These are phyloP conservation scores for Cyprinodon variegatus DNA, from an alignment of 2,113 vertebrate species.

Conservation along the genomic window DNA sequence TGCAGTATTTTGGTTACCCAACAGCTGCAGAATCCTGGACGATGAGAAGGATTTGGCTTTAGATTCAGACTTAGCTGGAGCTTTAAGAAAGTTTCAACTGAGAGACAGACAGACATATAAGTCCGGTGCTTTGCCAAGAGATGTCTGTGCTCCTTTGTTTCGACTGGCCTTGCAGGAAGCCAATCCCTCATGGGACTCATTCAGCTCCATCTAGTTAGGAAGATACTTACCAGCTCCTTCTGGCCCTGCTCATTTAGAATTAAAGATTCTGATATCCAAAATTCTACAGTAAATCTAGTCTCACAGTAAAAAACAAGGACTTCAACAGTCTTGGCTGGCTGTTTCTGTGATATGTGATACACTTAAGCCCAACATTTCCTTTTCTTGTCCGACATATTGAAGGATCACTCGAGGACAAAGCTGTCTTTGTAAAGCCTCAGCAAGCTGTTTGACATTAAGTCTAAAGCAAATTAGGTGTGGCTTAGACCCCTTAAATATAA, in stretches of 20 bases:
- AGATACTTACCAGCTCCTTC: constrained; percentile 52
- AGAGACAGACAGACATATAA: constrained; percentile 66
- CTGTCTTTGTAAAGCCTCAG: constrained; percentile 40
- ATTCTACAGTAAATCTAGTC: constrained; percentile 24
- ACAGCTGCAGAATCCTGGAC: constrained; percentile 62
- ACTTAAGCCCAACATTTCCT: background rate
- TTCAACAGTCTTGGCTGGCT: constrained; percentile 1
- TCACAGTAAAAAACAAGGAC: constrained; percentile 6
- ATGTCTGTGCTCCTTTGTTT: constrained; percentile 74
- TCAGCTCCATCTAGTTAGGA: constrained; percentile 60
- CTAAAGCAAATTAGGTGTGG: constrained; percentile 17
- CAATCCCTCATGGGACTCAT: constrained; percentile 67
- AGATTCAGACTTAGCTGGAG: constrained; percentile 40
- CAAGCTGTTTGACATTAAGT: constrained; percentile 38
- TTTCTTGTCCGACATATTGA: background rate
- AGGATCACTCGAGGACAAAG: constrained; percentile 63
- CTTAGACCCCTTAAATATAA: constrained; percentile 24
- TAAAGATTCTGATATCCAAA: constrained; percentile 21
- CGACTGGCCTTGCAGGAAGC: constrained; percentile 69
- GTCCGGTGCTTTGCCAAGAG: constrained; percentile 61
- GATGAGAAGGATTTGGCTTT: constrained; percentile 65
- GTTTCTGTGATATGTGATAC: background rate
- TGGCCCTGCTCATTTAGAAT: constrained; percentile 40
- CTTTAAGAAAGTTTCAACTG: constrained; percentile 43
- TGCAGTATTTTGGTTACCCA: constrained; percentile 33